Percentiles rank a stretch among this genome's conserved stretches.
phyloP scores from a whole-genome alignment of 1,140 invertebrate species.

The Eriosoma lanigerum region DNA sequence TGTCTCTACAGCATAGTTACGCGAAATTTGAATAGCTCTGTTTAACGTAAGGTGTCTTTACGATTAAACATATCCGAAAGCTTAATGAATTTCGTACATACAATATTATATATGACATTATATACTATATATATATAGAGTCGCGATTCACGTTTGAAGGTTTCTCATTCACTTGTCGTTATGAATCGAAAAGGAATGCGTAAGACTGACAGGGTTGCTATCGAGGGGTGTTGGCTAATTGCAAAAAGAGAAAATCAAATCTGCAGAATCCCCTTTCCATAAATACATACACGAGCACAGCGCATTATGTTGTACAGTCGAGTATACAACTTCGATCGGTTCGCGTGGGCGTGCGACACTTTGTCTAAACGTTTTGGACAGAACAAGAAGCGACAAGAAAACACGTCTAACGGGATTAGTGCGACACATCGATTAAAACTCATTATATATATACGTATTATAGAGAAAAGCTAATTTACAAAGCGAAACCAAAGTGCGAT shows the following conservation, averaged over 20 bases:
- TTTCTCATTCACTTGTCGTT: conserved; percentile 19
- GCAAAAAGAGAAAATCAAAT: conserved; percentile 46
- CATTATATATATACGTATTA: not conserved
- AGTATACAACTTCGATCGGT: conserved; percentile 14
- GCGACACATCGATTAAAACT: conserved; percentile 18
- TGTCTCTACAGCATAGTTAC: too few relatives aligned
- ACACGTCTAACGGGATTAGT: conserved; percentile 32
- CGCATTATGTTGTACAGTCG: not conserved
- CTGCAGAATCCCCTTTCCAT: conserved; percentile 31
- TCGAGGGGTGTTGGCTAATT: conserved; percentile 33
- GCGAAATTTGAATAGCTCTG: not conserved
- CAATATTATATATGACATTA: not conserved
- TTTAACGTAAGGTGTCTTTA: not conserved
- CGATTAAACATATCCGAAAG: not conserved
- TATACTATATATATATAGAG: too few relatives aligned
- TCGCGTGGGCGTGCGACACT: conserved; percentile 10
- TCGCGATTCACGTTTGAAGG: not conserved
- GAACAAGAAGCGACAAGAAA: conserved; percentile 29
- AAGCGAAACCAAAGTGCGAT: not conserved
- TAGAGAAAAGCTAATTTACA: conserved; percentile 13
- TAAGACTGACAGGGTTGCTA: conserved; percentile 1
- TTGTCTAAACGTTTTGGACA: conserved; percentile 45
- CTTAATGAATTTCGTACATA: not conserved
- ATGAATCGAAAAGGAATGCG: conserved; percentile 26
- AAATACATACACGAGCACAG: not conserved